Percentiles rank a stretch among this genome's conserved stretches.
phyloP scores from a whole-genome alignment of 2,888 invertebrate genomes.

The Ormyrus labotus region DNA sequence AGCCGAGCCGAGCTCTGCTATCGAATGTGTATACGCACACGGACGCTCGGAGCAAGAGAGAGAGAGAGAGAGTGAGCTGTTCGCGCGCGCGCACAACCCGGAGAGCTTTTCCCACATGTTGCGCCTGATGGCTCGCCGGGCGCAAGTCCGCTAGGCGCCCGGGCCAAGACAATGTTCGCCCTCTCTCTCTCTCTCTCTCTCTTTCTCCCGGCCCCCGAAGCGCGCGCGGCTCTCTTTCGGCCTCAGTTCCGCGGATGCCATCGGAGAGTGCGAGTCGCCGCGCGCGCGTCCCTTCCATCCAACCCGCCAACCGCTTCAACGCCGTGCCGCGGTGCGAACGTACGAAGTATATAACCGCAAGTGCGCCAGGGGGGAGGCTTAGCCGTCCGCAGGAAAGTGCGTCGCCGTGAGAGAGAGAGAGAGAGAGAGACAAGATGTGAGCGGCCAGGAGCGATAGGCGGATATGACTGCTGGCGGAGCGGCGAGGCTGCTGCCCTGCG shows the following conservation, averaged over 20 bases:
- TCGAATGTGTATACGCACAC: no score
- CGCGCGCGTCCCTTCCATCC: neutral
- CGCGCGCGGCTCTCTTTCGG: conserved; percentile 29
- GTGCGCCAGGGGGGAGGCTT: no score
- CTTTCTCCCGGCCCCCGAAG: conserved; percentile 60
- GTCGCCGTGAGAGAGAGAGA: neutral
- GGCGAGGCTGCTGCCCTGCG: no score
- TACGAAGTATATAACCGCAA: no score
- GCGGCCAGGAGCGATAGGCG: neutral
- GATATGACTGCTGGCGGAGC: no score
- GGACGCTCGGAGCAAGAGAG: no score
- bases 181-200: conserved; percentile 55
- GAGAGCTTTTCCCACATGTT: conserved; percentile 71
- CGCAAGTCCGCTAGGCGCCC: conserved; percentile 75
- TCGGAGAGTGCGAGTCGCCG: conserved; percentile 63
- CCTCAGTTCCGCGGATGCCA: conserved; percentile 71
- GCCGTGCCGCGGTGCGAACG: no score
- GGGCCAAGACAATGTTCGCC: conserved; percentile 65
- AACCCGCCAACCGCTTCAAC: no score
- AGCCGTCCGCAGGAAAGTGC: no score
- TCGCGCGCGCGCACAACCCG: conserved; percentile 33
- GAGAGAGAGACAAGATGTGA: neutral
- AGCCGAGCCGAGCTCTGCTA: no score
- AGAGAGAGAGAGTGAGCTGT: neutral
- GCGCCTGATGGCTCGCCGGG: conserved; percentile 72